Evolutionary conservation across 2,888 invertebrate species (phyloP), one percentile per base, ranked within the genome.

Genomic region (Eretmocerus hayati): DNA sequence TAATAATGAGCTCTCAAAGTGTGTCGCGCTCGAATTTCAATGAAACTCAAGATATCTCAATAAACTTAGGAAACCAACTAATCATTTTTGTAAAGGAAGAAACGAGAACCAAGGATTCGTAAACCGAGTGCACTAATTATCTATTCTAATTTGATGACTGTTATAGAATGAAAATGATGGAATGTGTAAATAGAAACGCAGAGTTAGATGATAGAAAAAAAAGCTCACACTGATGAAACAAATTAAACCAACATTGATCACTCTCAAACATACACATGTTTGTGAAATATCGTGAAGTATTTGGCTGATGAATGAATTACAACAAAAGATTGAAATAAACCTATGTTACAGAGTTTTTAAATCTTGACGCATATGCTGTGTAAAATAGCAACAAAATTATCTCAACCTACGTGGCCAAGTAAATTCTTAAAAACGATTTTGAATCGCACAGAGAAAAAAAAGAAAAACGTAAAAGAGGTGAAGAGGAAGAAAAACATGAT

Each of bases 351-450:
- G 31, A 13, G 37, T 21, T 16, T 31, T 31, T 16, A 13, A 5
- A 8, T 40, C n/a, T 35, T 16, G 4, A 35, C 33, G 30, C 36
- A 45, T 39, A 45, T 31, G 35, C 26, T n/a, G 32, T 42, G 35
- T 35, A 50, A 50, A 50, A 46, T 48, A 50, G 53, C 48, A 53
- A 53, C 50, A 50, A 53, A 48, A n/a, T 49, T 47, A 20, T 30
- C 30, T 39, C 4, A 6, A 31, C 32, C 39, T 43, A 6, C 18
- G 23, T 33, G 11, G 33, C 16, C 48, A 45, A 54, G 36, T 33
- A 52, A 42, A 47, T 48, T 48, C 39, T 40, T 43, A 39, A 26
- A 21, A 42, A 39, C 23, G 46, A 32, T 19, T 18, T 18, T 15
- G 15, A 39, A 16, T 35, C 11, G 5, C 19, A 37, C 11, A 32